These are phyloP conservation scores for Callocephalon fimbriatum DNA, from an alignment of 2,113 vertebrate genomes.

Conservation along the genomic window DNA sequence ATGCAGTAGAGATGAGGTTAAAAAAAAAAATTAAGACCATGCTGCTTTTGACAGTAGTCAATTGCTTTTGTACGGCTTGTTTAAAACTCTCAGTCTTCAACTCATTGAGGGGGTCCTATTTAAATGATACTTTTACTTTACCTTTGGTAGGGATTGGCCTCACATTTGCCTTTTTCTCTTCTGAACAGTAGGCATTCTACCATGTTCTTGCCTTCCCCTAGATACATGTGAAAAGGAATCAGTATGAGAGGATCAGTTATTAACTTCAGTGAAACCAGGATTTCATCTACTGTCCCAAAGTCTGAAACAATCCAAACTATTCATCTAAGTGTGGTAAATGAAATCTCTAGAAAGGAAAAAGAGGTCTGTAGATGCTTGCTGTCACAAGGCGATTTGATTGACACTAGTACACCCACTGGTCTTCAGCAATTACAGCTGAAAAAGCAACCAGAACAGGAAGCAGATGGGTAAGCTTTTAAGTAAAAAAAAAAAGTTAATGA, in stretches of 20 bases:
- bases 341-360: background rate
- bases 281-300: background rate
- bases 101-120: background rate
- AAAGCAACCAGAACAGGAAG: background rate
- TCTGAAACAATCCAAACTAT: background rate
- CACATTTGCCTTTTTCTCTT: background rate
- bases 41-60: background rate
- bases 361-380: background rate
- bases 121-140: background rate
- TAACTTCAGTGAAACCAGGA: background rate
- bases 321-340: background rate
- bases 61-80: background rate
- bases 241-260: background rate
- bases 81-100: background rate
- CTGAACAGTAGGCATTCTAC: background rate
- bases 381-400: background rate
- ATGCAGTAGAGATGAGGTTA: background rate
- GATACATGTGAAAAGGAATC: background rate
- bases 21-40: background rate
- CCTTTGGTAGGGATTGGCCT: background rate
- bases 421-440: background rate
- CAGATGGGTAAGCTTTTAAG: background rate
- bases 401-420: slow-evolving; percentile 7
- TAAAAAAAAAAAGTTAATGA: background rate
- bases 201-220: background rate